phyloP scores from a whole-genome alignment of 2,797 vertebrate species.

The Notolabrus celidotus region DNA sequence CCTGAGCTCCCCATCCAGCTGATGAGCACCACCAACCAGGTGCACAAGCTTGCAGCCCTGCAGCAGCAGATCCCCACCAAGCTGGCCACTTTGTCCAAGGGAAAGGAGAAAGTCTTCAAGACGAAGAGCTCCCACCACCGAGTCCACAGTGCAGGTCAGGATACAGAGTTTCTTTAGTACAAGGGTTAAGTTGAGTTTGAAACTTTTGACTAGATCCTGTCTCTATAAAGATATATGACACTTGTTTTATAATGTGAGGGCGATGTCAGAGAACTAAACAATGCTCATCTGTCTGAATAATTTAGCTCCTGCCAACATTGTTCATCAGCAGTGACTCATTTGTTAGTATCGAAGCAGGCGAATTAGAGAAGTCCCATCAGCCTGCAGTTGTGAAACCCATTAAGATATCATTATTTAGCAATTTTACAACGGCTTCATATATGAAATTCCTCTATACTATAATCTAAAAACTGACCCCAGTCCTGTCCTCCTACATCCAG shows the following conservation, averaged over 20 bases:
- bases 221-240: too few relatives aligned
- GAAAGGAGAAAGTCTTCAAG: constrained; percentile 81
- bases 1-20: constrained; percentile 90
- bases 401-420: neutral
- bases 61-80: constrained; percentile 97
- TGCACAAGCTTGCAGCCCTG: constrained; percentile 83
- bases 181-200: too few relatives aligned
- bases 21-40: constrained; percentile 92
- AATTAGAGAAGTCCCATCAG: neutral
- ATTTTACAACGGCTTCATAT: neutral
- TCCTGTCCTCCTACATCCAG: constrained; percentile 55
- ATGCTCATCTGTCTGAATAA: too few relatives aligned
- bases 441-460: neutral
- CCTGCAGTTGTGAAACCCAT: neutral
- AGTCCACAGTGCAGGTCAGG: constrained; percentile 89
- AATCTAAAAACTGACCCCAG: neutral
- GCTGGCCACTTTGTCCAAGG: constrained; percentile 81
- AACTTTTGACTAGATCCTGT: too few relatives aligned
- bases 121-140: constrained; percentile 84
- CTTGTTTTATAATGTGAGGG: too few relatives aligned
- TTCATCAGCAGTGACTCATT: neutral
- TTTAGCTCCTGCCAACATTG: too few relatives aligned
- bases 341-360: too few relatives aligned
- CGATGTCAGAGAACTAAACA: too few relatives aligned
- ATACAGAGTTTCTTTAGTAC: too few relatives aligned